phyloP scores from a whole-genome alignment of 1,140 invertebrate species.

The Penaeus indicus region DNA sequence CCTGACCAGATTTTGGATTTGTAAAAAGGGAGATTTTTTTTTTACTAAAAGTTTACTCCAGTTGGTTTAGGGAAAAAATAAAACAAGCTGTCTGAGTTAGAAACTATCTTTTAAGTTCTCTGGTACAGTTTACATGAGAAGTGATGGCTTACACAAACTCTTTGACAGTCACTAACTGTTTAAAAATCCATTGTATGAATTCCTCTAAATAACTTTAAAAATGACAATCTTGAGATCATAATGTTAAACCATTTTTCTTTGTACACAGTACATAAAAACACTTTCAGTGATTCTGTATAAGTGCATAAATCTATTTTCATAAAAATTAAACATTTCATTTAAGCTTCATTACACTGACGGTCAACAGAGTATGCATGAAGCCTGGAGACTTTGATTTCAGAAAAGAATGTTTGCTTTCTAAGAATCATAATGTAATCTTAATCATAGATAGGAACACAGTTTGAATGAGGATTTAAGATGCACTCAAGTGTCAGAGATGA shows the following conservation, averaged over 20 bases:
- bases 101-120: conserved; percentile 65
- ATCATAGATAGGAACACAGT: conserved; percentile 63
- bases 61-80: conserved; percentile 5
- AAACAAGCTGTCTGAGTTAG: conserved; percentile 57
- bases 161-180: conserved; percentile 62
- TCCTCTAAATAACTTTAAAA: conserved; percentile 61
- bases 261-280: conserved; percentile 64
- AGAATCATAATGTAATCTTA: conserved; percentile 54
- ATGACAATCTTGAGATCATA: conserved; percentile 63
- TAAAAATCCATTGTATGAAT: conserved; percentile 63
- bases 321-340: conserved; percentile 61
- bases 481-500: conserved; percentile 38
- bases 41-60: no score
- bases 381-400: conserved; percentile 53
- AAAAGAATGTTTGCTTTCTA: conserved; percentile 43
- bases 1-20: no score
- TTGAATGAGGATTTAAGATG: conserved; percentile 62
- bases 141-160: conserved; percentile 61
- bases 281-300: conserved; percentile 62
- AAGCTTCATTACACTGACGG: conserved; percentile 61
- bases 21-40: no score
- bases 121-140: conserved; percentile 65
- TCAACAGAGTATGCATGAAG: conserved; percentile 65
- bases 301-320: conserved; percentile 61
- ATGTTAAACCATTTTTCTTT: conserved; percentile 61